These are phyloP conservation scores for Caenorhabditis panamensis DNA, from an alignment of 2,888 invertebrate species.

Conservation along the genomic window DNA sequence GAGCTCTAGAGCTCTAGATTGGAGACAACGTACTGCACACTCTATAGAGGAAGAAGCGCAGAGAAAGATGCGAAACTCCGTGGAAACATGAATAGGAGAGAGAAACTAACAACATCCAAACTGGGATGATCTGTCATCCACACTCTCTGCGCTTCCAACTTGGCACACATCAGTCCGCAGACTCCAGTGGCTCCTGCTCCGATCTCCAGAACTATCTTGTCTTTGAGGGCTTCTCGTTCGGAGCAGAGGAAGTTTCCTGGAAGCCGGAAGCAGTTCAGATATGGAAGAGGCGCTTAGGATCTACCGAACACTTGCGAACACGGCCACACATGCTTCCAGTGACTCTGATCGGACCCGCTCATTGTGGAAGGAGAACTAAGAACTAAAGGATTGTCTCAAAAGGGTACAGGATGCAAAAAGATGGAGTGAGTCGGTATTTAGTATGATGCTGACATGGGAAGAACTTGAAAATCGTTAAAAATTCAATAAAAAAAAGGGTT, in stretches of 20 bases:
- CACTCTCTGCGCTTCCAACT: conserved; percentile 68
- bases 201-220: conserved; percentile 67
- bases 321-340: conserved; percentile 75
- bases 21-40: no score
- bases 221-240: conserved; percentile 58
- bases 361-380: neutral
- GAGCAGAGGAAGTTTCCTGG: conserved; percentile 70
- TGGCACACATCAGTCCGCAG: conserved; percentile 69
- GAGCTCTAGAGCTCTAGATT: no score
- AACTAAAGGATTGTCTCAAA: neutral
- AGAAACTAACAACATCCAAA: conserved; percentile 13
- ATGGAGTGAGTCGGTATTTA: no score
- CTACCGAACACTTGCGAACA: conserved; percentile 67
- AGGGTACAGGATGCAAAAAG: no score
- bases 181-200: conserved; percentile 76
- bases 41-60: neutral
- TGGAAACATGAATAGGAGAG: neutral
- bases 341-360: conserved; percentile 39
- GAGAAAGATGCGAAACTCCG: neutral
- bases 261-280: conserved; percentile 12
- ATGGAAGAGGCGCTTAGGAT: neutral
- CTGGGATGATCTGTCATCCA: conserved; percentile 71
- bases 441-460: no score
- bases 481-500: no score
- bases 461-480: no score